Evolutionary conservation across 2,113 vertebrate genomes (phyloP), one percentile per base, ranked within the genome.

Genomic region (Myiozetetes cayanensis): DNA sequence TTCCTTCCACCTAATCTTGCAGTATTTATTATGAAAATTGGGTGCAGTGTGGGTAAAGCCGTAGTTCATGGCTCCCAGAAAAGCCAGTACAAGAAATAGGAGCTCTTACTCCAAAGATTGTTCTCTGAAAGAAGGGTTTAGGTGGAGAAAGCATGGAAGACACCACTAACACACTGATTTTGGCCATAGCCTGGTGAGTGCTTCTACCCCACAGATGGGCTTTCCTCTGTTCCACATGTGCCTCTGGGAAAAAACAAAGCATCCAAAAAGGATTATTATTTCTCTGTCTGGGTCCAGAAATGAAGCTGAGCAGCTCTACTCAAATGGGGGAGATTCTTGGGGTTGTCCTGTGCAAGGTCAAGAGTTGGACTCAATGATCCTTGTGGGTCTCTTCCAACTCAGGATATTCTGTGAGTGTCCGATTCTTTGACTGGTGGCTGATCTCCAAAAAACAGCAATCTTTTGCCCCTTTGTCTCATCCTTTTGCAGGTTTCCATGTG

Each of bases 131-230:
- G 20, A 77, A 87, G 25, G 4, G 3, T 53, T 77, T 37, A 47
- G 35, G 14, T 72, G 66, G 13, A 41, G 52, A 49, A 88, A 75
- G 5, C 0, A 0, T n/a, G 39, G 30, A 67, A 37, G 19, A 37
- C 7, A 31, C 2, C 27, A 52, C 14, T 35, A 41, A 16, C 16
- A 37, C 4, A 22, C 2, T 0, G 4, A 9, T 47, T 76, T 87
- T 81, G 56, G 18, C 27, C 22, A 13, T 6, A 72, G 21, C 16
- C 23, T 50, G 35, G 6, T 1, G 12, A 63, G 9, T 43, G 7
- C 30, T 81, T 74, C 50, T 27, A 23, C 8, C 24, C 5, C 0
- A 0, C 22, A 52, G 37, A 30, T 10, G 33, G 25, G 6, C 22
- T 92, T 71, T 67, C 25, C 31, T 71, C 37, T 74, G 14, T n/a